Base-by-base conservation (phyloP, 2,888 invertebrate species). In the Chelonus formosanus region DNA sequence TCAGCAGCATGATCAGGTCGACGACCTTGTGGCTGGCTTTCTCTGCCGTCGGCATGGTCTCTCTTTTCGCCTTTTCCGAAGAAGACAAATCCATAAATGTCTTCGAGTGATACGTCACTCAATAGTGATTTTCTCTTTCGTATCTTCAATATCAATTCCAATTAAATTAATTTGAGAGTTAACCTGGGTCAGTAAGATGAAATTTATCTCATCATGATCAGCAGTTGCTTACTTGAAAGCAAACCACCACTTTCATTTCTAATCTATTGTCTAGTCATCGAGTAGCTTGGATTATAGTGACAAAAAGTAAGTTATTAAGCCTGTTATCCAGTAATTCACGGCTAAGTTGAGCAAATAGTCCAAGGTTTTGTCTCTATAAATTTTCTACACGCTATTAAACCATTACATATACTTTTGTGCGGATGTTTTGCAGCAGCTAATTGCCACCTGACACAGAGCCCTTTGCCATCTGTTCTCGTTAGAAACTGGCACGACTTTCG, bases 1-100 rank as follows among this genome's bases (percentile, higher is more conserved):
- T 35, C 48, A 43, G 36, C 48, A 34, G 6, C 35, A 53, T 44
- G 44, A 44, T 52, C 59, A 63, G 71, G 69, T 71, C 70, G 68
- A 52, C 64, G 63, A 71, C 65, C 70, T 71, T 70, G 70, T 8
- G 55, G 67, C 70, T 63, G 54, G 68, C 71, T 71, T 71, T 71
- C 71, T 71, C 70, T 63, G 53, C 66, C 65, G 50, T 61, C 64
- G 65, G 61, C 62, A 43, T 68, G 44, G 55, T 68, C 65, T 67
- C 70, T 71, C 68, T 67, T 65, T 70, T 66, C 36, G 67, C 69
- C 67, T 67, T 67, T 69, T 67, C 54, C 62, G 54, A 65, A 64
- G 61, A 64, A 67, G 70, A 65, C 63, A 70, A 63, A 67, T 61
- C 48, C 64, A 56, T 40, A 35, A 40, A 55, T 55, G 55, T 55